A percentile compares a stretch with the other conserved stretches of the same genome.
These are phyloP conservation scores for Amphipoea oculea DNA, from an alignment of 2,888 invertebrate species.

Conservation along the genomic window DNA sequence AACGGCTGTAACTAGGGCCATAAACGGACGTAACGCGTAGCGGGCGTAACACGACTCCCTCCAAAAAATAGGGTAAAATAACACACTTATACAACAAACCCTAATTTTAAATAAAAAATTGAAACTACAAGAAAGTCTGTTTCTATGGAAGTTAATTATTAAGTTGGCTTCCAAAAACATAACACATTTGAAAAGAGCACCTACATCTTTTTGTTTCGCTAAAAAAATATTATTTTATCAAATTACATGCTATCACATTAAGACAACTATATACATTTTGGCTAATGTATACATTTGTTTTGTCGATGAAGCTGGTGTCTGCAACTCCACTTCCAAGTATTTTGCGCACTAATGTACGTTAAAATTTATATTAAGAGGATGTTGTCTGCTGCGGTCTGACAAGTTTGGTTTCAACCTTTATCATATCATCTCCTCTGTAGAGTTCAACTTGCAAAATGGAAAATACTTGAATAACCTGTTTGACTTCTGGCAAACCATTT, in stretches of 20 bases:
- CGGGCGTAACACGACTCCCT: neutral
- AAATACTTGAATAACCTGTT: constrained; percentile 85
- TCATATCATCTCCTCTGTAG: constrained; percentile 83
- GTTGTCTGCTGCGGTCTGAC: constrained; percentile 72
- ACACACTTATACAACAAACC: constrained; percentile 45
- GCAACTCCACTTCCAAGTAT: neutral
- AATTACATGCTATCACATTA: constrained; percentile 45
- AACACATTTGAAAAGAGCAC: constrained; percentile 31
- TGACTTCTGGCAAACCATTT: constrained; percentile 71
- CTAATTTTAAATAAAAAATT: constrained; percentile 35
- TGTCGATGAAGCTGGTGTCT: neutral
- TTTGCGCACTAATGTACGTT: neutral
- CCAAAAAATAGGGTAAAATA: constrained; percentile 46
- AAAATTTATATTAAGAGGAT: constrained; percentile 18
- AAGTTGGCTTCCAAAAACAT: constrained; percentile 24
- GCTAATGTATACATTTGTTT: constrained; percentile 13
- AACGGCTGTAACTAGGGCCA: neutral
- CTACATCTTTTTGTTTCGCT: constrained; percentile 29
- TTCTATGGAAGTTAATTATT: constrained; percentile 30
- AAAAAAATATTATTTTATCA: constrained; percentile 31
- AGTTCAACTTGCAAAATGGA: constrained; percentile 83
- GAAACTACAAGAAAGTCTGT: constrained; percentile 11
- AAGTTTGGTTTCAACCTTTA: constrained; percentile 84
- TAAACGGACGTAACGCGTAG: neutral
- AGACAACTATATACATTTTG: constrained; percentile 31